Percentiles rank a stretch among this genome's conserved stretches.
Evolutionary conservation across 1,140 invertebrate species (phyloP).

Genomic region (Camponotus pennsylvanicus): DNA sequence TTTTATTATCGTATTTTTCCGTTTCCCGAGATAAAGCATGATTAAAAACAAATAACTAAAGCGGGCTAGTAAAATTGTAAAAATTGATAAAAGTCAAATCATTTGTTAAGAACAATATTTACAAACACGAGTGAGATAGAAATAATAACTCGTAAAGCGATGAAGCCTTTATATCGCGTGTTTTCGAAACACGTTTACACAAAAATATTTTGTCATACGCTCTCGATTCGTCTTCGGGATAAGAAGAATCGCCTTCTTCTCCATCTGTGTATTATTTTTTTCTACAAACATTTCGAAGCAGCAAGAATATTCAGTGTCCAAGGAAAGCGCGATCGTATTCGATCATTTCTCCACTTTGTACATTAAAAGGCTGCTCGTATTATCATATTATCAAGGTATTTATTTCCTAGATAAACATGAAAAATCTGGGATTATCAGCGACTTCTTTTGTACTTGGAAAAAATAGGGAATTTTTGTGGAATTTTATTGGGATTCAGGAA

Average conservation of each 20-base stretch:
- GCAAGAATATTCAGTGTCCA: too few species aligned
- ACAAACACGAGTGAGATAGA: background rate
- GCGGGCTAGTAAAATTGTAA: background rate
- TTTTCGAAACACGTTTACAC: background rate
- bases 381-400: too few species aligned
- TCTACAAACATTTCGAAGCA: too few species aligned
- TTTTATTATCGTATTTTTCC: constrained; percentile 1
- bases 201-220: background rate
- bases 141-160: background rate
- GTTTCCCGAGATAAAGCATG: background rate
- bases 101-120: background rate
- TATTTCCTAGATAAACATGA: too few species aligned
- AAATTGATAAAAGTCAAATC: constrained; percentile 11
- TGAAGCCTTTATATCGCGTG: background rate
- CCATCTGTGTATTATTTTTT: too few species aligned
- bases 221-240: background rate
- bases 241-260: background rate
- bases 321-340: too few species aligned
- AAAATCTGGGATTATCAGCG: too few species aligned
- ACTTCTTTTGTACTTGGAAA: too few species aligned
- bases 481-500: too few species aligned
- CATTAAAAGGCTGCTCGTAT: too few species aligned
- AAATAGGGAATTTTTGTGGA: too few species aligned
- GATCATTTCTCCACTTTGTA: too few species aligned
- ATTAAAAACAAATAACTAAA: background rate